These are phyloP conservation scores for Trichonephila clavata DNA, from an alignment of 1,140 invertebrate genomes.

Conservation along the genomic window DNA sequence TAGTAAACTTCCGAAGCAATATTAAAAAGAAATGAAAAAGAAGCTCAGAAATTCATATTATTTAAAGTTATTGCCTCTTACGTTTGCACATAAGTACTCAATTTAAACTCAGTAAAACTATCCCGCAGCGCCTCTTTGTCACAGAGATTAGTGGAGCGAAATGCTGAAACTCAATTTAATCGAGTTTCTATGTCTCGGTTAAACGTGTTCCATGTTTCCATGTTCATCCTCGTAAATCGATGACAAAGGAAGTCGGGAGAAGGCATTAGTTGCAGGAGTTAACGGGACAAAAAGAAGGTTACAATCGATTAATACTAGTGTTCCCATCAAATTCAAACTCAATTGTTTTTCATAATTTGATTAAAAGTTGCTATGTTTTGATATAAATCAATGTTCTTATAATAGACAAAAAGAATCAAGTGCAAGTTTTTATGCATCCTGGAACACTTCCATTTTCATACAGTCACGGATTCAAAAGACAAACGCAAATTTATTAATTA, in stretches of 20 bases:
- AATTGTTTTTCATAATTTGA: not conserved
- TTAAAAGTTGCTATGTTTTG: not conserved
- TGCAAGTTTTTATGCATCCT: not conserved
- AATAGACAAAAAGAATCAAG: too few relatives aligned
- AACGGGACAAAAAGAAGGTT: constrained; percentile 1
- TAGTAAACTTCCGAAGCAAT: too few relatives aligned
- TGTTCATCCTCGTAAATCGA: constrained; percentile 36
- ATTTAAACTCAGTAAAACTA: not conserved
- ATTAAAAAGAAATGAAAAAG: too few relatives aligned
- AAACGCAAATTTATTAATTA: not conserved
- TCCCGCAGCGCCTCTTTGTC: not conserved
- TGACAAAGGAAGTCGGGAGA: constrained; percentile 13
- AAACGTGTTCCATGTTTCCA: constrained; percentile 36
- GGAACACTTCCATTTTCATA: not conserved
- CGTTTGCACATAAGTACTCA: not conserved
- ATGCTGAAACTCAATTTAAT: constrained; percentile 28
- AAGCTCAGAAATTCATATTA: too few relatives aligned
- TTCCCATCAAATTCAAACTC: not conserved
- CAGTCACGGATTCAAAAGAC: not conserved
- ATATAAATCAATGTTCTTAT: not conserved
- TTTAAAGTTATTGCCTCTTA: not conserved
- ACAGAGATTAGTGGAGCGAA: not conserved
- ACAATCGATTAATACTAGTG: constrained; percentile 8
- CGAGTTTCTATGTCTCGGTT: constrained; percentile 50
- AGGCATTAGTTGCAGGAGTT: not conserved